These are phyloP conservation scores for Symphodus melops DNA, from an alignment of 2,113 vertebrate genomes.

Conservation along the genomic window DNA sequence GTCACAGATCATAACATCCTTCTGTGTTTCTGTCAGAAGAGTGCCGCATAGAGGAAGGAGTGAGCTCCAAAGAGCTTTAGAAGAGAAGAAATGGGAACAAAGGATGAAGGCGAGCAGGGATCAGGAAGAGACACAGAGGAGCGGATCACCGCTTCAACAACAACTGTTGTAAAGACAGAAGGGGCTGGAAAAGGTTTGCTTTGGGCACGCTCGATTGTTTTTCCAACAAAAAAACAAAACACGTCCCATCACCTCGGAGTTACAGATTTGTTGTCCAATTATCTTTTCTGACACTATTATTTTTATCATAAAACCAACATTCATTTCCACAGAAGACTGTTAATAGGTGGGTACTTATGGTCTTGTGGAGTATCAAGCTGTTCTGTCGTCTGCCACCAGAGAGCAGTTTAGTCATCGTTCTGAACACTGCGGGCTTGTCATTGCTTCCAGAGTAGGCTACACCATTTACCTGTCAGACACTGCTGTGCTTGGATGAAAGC, in stretches of 20 bases:
- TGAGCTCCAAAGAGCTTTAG: constrained; percentile 87
- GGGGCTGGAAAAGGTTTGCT: constrained; percentile 85
- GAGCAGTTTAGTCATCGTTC: constrained; percentile 31
- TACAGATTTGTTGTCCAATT: neutral
- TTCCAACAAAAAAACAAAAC: neutral
- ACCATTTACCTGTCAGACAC: neutral
- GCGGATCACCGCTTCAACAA: constrained; percentile 86
- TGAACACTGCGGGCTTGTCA: neutral
- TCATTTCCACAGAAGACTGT: neutral
- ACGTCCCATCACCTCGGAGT: neutral
- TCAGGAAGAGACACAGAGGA: constrained; percentile 85
- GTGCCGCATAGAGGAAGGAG: constrained; percentile 85
- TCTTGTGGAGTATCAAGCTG: neutral
- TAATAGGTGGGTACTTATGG: too few relatives aligned
- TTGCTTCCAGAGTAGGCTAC: too few relatives aligned
- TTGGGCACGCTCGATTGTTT: neutral
- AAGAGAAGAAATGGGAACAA: constrained; percentile 86
- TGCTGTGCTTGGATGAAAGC: too few relatives aligned
- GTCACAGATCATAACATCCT: constrained; percentile 17
- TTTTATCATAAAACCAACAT: too few relatives aligned
- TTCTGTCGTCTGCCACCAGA: constrained; percentile 51
- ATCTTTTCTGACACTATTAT: neutral
- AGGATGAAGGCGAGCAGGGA: constrained; percentile 84
- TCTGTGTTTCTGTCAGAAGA: constrained; percentile 49
- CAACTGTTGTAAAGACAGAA: constrained; percentile 88